phyloP scores from a whole-genome alignment of 2,797 vertebrate genomes.

The Dipus sagitta region DNA sequence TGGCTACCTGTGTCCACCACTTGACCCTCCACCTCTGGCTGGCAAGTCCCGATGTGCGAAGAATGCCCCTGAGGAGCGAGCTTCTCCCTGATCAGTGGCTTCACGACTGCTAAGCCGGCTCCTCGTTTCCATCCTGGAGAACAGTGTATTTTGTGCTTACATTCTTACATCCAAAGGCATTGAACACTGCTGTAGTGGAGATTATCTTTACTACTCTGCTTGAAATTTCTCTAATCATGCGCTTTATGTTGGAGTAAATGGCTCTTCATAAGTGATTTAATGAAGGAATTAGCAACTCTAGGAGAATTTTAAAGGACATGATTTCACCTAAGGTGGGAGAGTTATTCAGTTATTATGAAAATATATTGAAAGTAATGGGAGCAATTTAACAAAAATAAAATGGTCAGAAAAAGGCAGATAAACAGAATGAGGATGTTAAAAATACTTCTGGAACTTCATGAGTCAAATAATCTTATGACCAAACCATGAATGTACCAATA shows the following conservation, averaged over 20 bases:
- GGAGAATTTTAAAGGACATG: constrained; percentile 35
- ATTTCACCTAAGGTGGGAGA: background rate
- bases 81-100: too few species aligned
- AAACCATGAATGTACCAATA: constrained; percentile 11
- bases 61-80: background rate
- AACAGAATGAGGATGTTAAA: constrained; percentile 15
- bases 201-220: background rate
- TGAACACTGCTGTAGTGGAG: background rate
- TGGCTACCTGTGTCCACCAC: background rate
- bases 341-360: background rate
- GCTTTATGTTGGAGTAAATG: background rate
- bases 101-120: background rate
- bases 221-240: background rate
- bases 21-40: background rate
- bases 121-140: background rate
- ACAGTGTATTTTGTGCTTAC: background rate
- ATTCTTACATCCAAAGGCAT: background rate
- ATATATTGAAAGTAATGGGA: background rate
- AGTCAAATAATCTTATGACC: background rate
- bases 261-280: background rate
- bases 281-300: background rate
- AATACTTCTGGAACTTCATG: background rate
- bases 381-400: constrained; percentile 39
- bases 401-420: background rate
- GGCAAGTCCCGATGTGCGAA: background rate